phyloP scores from a whole-genome alignment of 2,113 vertebrate genomes.

The Solea senegalensis region DNA sequence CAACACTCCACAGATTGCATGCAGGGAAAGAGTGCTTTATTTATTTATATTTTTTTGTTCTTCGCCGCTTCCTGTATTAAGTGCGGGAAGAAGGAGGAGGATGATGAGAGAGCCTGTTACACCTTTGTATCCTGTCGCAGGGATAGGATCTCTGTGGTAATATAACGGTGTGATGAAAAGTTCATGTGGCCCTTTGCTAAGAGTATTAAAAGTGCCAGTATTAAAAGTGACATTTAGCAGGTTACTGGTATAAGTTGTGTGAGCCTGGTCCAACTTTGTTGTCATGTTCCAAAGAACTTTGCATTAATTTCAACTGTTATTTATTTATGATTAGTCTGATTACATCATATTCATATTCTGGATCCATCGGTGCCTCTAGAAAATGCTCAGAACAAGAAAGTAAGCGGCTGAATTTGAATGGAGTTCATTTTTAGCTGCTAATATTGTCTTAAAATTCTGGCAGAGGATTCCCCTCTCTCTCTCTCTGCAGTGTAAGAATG shows the following conservation, averaged over 20 bases:
- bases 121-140: constrained; percentile 14
- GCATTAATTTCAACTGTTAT: constrained; percentile 33
- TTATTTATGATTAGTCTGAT: constrained; percentile 24
- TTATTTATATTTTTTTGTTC: neutral
- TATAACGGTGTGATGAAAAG: constrained; percentile 42
- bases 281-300: constrained; percentile 49
- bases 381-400: neutral
- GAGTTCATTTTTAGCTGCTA: constrained; percentile 5
- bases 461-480: neutral
- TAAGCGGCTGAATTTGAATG: neutral
- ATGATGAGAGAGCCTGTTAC: constrained; percentile 45
- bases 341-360: neutral
- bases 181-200: constrained; percentile 12
- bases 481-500: constrained; percentile 25
- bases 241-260: constrained; percentile 32
- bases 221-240: constrained; percentile 50
- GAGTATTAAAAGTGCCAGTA: no score
- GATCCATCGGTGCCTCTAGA: neutral
- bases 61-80: constrained; percentile 27
- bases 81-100: constrained; percentile 33
- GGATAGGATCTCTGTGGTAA: constrained; percentile 4
- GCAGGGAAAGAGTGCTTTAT: neutral
- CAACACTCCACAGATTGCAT: constrained; percentile 18
- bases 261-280: constrained; percentile 30
- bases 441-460: constrained; percentile 21